Conservation (phyloP, 2,888 invertebrate species). For the Diabrotica balteata region DNA sequence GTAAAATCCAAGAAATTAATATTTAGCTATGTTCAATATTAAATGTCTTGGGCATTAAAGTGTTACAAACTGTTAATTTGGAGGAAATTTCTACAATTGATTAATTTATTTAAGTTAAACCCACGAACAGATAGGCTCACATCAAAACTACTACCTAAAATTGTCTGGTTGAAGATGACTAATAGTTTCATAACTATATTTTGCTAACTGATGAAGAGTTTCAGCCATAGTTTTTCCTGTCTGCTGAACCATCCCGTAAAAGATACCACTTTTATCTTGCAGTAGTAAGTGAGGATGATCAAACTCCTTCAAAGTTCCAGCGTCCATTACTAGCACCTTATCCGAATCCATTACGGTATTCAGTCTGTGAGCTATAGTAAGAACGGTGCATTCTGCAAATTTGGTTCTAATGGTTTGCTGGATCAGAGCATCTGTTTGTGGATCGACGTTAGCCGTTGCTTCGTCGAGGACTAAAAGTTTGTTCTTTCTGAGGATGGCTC, state of each 20-base stretch:
- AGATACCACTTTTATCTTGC: constrained; percentile 63
- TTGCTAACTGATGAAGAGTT: constrained; percentile 68
- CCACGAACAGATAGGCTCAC: no score
- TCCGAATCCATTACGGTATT: constrained; percentile 89
- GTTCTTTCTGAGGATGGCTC: constrained; percentile 65
- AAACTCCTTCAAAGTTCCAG: constrained; percentile 77
- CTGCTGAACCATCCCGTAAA: constrained; percentile 72
- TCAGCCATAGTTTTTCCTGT: constrained; percentile 75
- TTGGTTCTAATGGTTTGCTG: constrained; percentile 78
- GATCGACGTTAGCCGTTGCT: constrained; percentile 84
- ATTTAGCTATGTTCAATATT: no score
- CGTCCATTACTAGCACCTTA: constrained; percentile 79
- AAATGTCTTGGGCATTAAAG: no score
- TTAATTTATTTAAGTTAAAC: no score
- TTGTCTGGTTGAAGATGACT: no score
- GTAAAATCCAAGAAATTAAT: no score
- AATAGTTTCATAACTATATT: constrained; percentile 40
- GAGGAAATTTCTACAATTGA: no score
- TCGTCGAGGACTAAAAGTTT: constrained; percentile 64
- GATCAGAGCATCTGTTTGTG: constrained; percentile 77
- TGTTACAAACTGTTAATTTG: no score
- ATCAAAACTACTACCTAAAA: no score
- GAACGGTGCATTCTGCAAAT: constrained; percentile 78
- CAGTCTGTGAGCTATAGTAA: constrained; percentile 84
- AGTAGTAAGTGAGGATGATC: constrained; percentile 75